phyloP scores from a whole-genome alignment of 2,888 invertebrate species.

The Seladonia tumulorum region DNA sequence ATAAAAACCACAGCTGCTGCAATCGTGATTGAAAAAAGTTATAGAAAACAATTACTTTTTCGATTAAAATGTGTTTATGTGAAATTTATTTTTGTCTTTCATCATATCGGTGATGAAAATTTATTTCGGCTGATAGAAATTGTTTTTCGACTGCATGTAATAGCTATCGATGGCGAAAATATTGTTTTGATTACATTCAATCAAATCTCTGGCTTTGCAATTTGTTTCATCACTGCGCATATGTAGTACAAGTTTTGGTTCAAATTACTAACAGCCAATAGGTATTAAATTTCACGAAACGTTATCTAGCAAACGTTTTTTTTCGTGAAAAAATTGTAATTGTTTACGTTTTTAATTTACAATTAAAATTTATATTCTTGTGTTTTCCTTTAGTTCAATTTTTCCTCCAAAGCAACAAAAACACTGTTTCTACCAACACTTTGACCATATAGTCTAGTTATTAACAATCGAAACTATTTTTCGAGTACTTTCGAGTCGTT shows the following conservation, averaged over 20 bases:
- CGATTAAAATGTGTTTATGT: neutral
- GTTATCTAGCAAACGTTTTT: too few species aligned
- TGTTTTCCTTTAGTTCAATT: neutral
- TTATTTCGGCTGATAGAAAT: neutral
- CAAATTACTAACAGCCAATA: too few species aligned
- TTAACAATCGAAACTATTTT: neutral
- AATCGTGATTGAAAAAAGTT: neutral
- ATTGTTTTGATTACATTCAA: neutral
- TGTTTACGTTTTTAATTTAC: neutral
- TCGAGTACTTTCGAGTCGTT: too few species aligned
- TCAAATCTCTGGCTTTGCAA: neutral
- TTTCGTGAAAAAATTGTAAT: neutral
- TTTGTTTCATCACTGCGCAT: neutral
- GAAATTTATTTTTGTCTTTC: neutral
- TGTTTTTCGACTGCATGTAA: neutral
- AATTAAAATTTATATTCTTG: neutral
- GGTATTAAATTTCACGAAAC: too few species aligned
- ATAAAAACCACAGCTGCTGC: neutral
- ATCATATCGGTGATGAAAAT: neutral
- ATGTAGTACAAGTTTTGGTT: too few species aligned
- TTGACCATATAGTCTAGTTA: neutral
- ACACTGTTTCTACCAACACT: neutral
- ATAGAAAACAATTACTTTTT: too few species aligned
- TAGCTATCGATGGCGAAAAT: neutral
- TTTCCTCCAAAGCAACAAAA: neutral